Evolutionary conservation across 2,797 vertebrate genomes (phyloP).

Genomic region (Prionace glauca): DNA sequence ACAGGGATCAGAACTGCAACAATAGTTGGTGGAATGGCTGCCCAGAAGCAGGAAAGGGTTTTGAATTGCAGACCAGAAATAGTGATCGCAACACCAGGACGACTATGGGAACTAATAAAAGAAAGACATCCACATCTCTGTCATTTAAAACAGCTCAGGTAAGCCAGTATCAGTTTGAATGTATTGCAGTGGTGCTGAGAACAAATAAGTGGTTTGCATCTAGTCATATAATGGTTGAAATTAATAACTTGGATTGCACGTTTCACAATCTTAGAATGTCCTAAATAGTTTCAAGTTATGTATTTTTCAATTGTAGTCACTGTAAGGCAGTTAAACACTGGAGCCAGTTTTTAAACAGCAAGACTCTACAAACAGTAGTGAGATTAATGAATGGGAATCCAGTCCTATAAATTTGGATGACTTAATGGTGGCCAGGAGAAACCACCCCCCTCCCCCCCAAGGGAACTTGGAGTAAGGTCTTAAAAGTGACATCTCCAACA

Average conservation of each 20-base stretch:
- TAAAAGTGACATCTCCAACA: neutral
- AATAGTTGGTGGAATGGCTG: constrained; percentile 88
- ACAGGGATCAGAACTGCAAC: constrained; percentile 83
- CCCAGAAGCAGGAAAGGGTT: constrained; percentile 81
- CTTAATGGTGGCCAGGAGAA: neutral
- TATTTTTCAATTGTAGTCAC: neutral
- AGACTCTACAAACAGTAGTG: neutral
- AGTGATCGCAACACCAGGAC: constrained; percentile 86
- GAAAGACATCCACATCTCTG: constrained; percentile 79
- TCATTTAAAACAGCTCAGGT: constrained; percentile 79
- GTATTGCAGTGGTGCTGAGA: neutral
- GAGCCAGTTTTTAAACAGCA: neutral
- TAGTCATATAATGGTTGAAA: constrained; percentile 1
- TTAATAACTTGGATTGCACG: neutral
- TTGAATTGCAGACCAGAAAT: constrained; percentile 81
- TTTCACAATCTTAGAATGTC: neutral
- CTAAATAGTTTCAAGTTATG: neutral
- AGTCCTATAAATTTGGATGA: neutral
- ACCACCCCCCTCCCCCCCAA: too few species aligned
- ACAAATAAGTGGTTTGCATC: neutral
- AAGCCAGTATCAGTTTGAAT: constrained; percentile 33
- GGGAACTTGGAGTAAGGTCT: neutral
- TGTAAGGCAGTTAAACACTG: neutral
- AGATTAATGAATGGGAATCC: neutral
- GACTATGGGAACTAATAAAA: constrained; percentile 86